These are phyloP conservation scores for Hypanus sabinus DNA, from an alignment of 2,113 vertebrate species.

Conservation along the genomic window DNA sequence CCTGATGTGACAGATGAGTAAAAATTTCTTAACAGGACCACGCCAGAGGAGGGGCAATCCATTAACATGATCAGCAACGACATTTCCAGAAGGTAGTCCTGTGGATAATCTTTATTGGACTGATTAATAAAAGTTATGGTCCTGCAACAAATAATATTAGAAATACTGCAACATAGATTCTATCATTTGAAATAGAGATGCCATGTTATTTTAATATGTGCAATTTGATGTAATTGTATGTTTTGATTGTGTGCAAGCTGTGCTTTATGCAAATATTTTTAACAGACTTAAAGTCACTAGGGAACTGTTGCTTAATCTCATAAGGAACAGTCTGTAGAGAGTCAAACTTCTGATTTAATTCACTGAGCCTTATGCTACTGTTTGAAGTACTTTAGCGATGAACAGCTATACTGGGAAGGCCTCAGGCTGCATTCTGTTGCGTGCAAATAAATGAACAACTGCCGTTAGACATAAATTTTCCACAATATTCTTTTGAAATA, in stretches of 20 bases:
- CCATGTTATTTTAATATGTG: neutral
- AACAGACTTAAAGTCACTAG: neutral
- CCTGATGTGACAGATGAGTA: constrained; percentile 9
- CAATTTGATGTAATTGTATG: neutral
- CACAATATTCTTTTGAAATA: neutral
- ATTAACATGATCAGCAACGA: constrained; percentile 6
- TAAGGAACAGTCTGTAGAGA: neutral
- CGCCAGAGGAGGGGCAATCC: neutral
- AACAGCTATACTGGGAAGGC: neutral
- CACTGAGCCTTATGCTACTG: neutral
- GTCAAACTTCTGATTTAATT: constrained; percentile 10
- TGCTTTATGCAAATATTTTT: neutral
- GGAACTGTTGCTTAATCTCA: no score
- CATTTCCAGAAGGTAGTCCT: neutral
- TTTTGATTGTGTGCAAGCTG: neutral
- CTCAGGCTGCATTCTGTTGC: neutral
- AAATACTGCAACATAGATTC: neutral
- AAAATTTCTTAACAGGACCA: neutral
- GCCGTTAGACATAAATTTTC: neutral
- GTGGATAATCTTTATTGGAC: constrained; percentile 1
- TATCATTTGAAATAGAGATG: neutral
- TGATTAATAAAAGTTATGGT: neutral
- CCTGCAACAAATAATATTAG: neutral
- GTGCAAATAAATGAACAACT: constrained; percentile 24
- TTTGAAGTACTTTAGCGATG: neutral